Base-by-base conservation (phyloP, 2,888 invertebrate genomes). In the Thalpophila matura region DNA sequence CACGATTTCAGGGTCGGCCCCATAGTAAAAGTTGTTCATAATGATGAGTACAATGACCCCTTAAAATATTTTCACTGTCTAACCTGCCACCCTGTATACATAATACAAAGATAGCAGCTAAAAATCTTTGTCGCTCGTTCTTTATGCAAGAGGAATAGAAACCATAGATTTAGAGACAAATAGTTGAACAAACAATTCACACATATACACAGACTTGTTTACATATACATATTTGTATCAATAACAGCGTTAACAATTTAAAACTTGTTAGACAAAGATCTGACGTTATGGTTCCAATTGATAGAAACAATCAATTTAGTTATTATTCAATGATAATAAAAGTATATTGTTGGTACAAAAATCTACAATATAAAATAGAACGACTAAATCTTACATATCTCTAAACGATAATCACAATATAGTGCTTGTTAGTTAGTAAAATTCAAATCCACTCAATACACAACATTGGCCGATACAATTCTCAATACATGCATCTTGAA, bases 161-260 rank as follows among this genome's bases (percentile, higher is more conserved):
- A 66, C 46, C 57, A 38, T 4, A 22, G 40, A 6, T 40, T 22
- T 40, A 40, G 22, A 22, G 20, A 40, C 12, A 20, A 22, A 2
- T n/a, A 29, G 12, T 18, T 16, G 29, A 43, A 49, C 67, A 67
- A 56, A 64, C 37, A 66, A 47, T 5, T 57, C 20, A 56, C 40
- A 47, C 47, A 40, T n/a, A 63, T 14, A 61, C 40, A 14, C 27
- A 38, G 31, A 10, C n/a, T 12, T 14, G 26, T 46, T 37, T 46
- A 59, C 9, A 58, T 31, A 40, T 26, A 10, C n/a, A 54, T 12
- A 26, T 9, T 9, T 24, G 6, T 9, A 5, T 7, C n/a, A n/a
- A n/a, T n/a, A n/a, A 40, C 22, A 40, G 22, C 6, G 40, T 10
- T 20, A 38, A 4, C 12, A 20, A n/a, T n/a, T n/a, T n/a, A n/a